These are phyloP conservation scores for Calephelis virginiensis DNA, from an alignment of 1,140 invertebrate species.

Conservation along the genomic window DNA sequence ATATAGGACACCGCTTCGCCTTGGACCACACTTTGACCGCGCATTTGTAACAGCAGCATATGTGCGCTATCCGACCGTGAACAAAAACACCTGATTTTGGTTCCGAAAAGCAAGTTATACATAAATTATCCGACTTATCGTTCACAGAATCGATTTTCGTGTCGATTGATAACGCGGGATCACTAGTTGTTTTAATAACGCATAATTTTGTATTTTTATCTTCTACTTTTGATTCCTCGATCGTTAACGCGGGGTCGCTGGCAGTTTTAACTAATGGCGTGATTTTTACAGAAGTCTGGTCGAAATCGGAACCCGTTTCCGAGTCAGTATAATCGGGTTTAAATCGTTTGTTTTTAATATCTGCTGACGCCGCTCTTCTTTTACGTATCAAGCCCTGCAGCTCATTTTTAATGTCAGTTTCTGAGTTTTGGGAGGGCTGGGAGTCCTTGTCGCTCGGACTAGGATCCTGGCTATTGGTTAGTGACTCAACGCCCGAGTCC, in stretches of 20 bases:
- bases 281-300: slow-evolving; percentile 26
- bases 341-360: slow-evolving; percentile 38
- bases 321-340: slow-evolving; percentile 34
- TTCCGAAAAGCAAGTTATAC: slow-evolving; percentile 79
- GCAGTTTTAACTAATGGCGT: slow-evolving; percentile 50
- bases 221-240: slow-evolving; percentile 33
- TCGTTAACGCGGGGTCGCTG: slow-evolving; percentile 55
- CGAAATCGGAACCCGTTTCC: slow-evolving; percentile 32
- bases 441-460: slow-evolving; percentile 26
- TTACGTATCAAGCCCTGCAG: slow-evolving; percentile 21
- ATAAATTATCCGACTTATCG: slow-evolving; percentile 66
- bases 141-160: slow-evolving; percentile 24
- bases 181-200: slow-evolving; percentile 30
- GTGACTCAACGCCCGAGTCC: slow-evolving; percentile 46
- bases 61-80: slow-evolving; percentile 81
- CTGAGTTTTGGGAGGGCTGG: slow-evolving; percentile 19
- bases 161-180: slow-evolving; percentile 2
- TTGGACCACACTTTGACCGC: slow-evolving; percentile 81
- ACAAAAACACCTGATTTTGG: slow-evolving; percentile 83
- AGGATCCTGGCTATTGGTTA: slow-evolving; percentile 44
- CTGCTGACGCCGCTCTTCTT: slow-evolving; percentile 44
- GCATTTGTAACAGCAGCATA: slow-evolving; percentile 85
- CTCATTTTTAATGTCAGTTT: slow-evolving; percentile 16
- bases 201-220: slow-evolving; percentile 34
- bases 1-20: slow-evolving; percentile 82